These are phyloP conservation scores for Lutjanus erythropterus DNA, from an alignment of 2,113 vertebrate genomes.

Conservation along the genomic window DNA sequence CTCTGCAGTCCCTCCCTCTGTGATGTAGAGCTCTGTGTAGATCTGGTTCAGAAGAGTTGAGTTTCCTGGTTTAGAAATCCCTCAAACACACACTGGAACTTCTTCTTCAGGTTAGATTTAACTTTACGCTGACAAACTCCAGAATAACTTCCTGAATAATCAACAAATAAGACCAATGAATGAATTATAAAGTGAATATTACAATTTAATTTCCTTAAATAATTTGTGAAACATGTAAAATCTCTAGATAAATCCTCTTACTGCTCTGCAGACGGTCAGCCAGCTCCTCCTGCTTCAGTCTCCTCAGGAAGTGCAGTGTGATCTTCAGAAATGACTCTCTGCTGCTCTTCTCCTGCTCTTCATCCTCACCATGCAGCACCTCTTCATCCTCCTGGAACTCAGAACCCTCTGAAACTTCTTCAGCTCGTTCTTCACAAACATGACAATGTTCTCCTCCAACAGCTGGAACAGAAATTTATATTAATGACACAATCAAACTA, in stretches of 20 bases:
- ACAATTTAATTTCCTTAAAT: too few species aligned
- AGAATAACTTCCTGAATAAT: neutral
- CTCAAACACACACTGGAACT: slow-evolving; percentile 21
- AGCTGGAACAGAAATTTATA: neutral
- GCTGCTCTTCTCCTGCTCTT: slow-evolving; percentile 9
- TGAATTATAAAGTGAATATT: too few species aligned
- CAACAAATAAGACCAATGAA: neutral
- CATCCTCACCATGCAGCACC: neutral
- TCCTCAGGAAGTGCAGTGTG: neutral
- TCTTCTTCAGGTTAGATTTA: neutral
- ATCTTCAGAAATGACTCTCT: slow-evolving; percentile 26
- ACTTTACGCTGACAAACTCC: neutral
- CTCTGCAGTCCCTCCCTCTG: slow-evolving; percentile 39
- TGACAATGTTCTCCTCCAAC: neutral
- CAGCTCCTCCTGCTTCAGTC: slow-evolving; percentile 5
- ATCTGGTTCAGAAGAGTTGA: slow-evolving; percentile 48
- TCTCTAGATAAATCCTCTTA: neutral
- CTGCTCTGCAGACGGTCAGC: slow-evolving; percentile 4
- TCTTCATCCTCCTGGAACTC: slow-evolving; percentile 11
- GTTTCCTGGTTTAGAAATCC: slow-evolving; percentile 18
- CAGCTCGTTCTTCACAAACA: slow-evolving; percentile 10
- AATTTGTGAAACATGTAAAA: neutral
- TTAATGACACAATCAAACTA: neutral
- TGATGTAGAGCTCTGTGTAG: slow-evolving; percentile 73
- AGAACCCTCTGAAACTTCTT: slow-evolving; percentile 5